phyloP scores from a whole-genome alignment of 2,797 vertebrate species.

The Takifugu ocellatus region DNA sequence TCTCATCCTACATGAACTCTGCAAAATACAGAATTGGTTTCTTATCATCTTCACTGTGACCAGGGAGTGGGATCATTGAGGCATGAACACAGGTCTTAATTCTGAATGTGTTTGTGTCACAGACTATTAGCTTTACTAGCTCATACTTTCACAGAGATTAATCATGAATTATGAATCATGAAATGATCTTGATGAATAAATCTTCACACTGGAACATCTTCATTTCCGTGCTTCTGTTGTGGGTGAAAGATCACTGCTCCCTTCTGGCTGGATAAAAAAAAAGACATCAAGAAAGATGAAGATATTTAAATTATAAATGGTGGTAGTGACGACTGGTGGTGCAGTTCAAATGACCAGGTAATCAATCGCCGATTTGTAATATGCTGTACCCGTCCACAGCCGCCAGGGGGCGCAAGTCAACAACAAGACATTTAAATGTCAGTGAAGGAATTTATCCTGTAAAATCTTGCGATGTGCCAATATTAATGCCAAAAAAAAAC shows the following conservation, averaged over 20 bases:
- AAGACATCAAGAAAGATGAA: no score
- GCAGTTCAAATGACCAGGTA: background rate
- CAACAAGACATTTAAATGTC: background rate
- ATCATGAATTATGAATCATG: background rate
- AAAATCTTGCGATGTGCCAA: background rate
- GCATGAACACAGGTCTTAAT: background rate
- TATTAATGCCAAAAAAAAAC: background rate
- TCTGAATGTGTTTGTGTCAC: background rate
- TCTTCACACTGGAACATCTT: background rate
- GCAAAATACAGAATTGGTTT: slow-evolving; percentile 2
- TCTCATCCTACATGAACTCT: background rate
- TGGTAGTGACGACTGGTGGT: background rate
- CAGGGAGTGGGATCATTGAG: background rate
- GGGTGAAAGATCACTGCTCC: background rate
- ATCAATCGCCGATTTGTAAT: no score
- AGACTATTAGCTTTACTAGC: background rate
- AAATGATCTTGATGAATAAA: slow-evolving; percentile 8
- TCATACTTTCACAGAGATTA: background rate
- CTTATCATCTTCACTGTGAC: background rate
- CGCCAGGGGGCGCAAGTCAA: background rate
- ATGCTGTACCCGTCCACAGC: background rate
- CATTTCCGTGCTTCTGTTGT: background rate
- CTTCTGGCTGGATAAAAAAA: background rate
- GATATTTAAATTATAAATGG: background rate
- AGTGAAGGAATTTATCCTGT: background rate